Percentiles rank a stretch among this genome's conserved stretches.
Conservation (phyloP, 2,888 invertebrate genomes). For the Drosophila acutilabella region DNA sequence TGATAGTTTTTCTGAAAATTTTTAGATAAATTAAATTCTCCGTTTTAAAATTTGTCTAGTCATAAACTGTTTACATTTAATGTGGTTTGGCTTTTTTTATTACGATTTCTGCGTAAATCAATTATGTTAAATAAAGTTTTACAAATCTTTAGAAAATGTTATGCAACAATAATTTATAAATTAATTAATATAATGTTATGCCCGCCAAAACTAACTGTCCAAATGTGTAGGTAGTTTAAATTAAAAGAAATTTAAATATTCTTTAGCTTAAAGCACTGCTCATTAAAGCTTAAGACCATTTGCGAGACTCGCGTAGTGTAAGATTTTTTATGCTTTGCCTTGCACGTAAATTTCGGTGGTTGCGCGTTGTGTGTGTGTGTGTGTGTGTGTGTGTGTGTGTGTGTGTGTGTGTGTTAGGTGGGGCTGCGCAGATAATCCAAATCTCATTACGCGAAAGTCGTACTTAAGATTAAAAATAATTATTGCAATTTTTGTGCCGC, state of each 20-base stretch:
- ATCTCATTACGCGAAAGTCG: slow-evolving; percentile 79
- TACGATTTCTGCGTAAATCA: too few relatives aligned
- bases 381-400: slow-evolving; percentile 9
- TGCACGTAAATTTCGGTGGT: slow-evolving; percentile 46
- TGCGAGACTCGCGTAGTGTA: slow-evolving; percentile 17
- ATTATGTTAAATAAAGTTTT: too few relatives aligned
- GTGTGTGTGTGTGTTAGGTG: slow-evolving; percentile 21
- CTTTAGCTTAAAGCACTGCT: background rate
- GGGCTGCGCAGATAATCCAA: slow-evolving; percentile 71
- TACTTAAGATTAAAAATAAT: slow-evolving; percentile 81
- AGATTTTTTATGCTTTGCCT: slow-evolving; percentile 53
- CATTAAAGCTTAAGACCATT: slow-evolving; percentile 36
- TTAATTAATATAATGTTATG: too few relatives aligned
- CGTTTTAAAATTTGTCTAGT: too few relatives aligned
- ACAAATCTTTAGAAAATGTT: too few relatives aligned
- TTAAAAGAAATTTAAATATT: background rate
- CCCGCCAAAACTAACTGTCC: too few relatives aligned
- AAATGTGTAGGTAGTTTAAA: background rate
- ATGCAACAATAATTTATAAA: too few relatives aligned
- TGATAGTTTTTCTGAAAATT: too few relatives aligned
- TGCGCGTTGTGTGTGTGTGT: slow-evolving; percentile 6
- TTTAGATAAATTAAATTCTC: too few relatives aligned
- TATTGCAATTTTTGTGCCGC: slow-evolving; percentile 76
- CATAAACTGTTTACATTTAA: too few relatives aligned
- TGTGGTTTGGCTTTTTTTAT: too few relatives aligned